Conservation (phyloP, 2,113 vertebrate species). For the Petroica traversi region DNA sequence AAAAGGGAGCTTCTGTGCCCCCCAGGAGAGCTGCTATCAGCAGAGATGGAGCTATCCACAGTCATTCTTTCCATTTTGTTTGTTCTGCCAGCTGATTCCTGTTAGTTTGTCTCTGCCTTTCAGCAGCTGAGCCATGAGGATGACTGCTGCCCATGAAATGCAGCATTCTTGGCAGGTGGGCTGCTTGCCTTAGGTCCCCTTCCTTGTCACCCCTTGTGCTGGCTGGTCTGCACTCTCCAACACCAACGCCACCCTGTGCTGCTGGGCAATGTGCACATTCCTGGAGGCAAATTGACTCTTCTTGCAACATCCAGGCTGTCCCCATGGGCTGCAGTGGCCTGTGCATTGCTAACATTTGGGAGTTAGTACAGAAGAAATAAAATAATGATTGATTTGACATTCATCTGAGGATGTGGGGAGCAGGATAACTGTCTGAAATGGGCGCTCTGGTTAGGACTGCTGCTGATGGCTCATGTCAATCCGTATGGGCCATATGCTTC, state of each 20-base stretch:
- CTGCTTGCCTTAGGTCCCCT: not conserved
- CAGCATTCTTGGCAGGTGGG: not conserved
- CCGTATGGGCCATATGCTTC: conserved; percentile 27
- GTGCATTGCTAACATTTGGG: not conserved
- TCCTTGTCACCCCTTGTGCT: not conserved
- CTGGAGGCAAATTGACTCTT: not conserved
- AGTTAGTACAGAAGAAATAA: not conserved
- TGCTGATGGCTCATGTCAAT: not conserved
- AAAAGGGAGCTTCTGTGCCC: not conserved
- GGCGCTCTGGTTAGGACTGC: not conserved
- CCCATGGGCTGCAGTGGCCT: accelerated
- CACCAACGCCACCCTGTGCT: not conserved
- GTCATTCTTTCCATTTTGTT: not conserved
- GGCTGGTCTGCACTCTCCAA: not conserved
- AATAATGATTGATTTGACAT: not conserved
- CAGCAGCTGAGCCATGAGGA: not conserved
- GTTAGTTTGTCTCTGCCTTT: not conserved
- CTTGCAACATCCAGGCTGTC: not conserved
- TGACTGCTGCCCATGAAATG: not conserved
- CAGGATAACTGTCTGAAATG: not conserved
- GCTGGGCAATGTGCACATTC: accelerated
- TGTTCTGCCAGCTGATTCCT: not conserved
- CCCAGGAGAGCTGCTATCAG: not conserved
- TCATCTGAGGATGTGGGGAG: not conserved
- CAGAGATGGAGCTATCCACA: not conserved